Conservation (phyloP, 2,113 vertebrate species). For the Gymnobelideus leadbeateri region DNA sequence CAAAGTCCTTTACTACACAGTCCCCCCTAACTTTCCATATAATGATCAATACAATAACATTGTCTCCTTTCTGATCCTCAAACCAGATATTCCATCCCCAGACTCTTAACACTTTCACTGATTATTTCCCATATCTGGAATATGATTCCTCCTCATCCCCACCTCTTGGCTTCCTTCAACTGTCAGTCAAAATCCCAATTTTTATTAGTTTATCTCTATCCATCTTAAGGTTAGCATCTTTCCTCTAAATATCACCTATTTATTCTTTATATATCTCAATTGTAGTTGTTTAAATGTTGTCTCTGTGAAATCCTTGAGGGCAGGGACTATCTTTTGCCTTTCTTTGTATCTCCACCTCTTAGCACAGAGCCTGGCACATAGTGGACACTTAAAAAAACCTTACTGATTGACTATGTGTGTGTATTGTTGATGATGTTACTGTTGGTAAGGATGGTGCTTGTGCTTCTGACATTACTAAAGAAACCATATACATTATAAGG, state of each 20-base stretch:
- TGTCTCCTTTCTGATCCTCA: neutral
- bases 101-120: neutral
- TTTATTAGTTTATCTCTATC: neutral
- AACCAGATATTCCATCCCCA: neutral
- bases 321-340: neutral
- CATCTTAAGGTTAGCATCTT: neutral
- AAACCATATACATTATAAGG: neutral
- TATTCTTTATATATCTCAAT: neutral
- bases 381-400: neutral
- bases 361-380: neutral
- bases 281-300: neutral
- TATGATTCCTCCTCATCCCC: neutral
- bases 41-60: neutral
- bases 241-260: neutral
- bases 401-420: neutral
- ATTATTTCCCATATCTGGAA: neutral
- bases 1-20: neutral
- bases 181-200: neutral
- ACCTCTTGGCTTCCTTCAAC: neutral
- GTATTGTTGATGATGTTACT: neutral
- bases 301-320: neutral
- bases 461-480: neutral
- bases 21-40: neutral
- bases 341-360: neutral
- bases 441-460: neutral